phyloP scores from a whole-genome alignment of 2,113 vertebrate genomes.

The Hypanus sabinus region DNA sequence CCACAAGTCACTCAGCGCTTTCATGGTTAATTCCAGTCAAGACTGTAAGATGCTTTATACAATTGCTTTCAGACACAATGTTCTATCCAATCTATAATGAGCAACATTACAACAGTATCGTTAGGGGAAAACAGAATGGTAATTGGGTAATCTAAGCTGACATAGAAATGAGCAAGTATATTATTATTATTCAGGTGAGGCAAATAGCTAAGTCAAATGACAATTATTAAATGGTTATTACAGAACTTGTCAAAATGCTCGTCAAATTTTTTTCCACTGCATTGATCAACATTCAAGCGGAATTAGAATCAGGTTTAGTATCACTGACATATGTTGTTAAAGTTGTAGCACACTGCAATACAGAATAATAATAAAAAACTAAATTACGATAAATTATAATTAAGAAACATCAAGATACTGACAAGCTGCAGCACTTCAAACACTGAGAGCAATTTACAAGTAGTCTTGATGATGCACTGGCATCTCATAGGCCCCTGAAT shows the following conservation, averaged over 20 bases:
- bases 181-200: not conserved
- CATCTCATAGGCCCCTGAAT: too few species aligned
- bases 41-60: not conserved
- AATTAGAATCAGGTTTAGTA: too few species aligned
- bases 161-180: not conserved
- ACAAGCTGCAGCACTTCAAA: too few species aligned
- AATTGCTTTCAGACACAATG: not conserved
- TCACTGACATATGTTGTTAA: too few species aligned
- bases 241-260: not conserved
- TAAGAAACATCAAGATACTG: too few species aligned
- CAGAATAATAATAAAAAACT: too few species aligned
- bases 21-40: not conserved
- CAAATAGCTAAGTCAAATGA: not conserved
- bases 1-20: not conserved
- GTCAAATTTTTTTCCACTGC: not conserved
- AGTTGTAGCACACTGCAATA: too few species aligned
- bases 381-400: too few species aligned
- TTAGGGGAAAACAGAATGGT: not conserved
- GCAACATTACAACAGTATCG: not conserved
- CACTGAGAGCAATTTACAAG: too few species aligned
- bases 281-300: too few species aligned
- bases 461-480: too few species aligned
- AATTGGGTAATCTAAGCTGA: not conserved
- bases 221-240: not conserved
- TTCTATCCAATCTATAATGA: not conserved